Base-by-base conservation (phyloP, 2,113 vertebrate genomes). In the Caracal caracal region DNA sequence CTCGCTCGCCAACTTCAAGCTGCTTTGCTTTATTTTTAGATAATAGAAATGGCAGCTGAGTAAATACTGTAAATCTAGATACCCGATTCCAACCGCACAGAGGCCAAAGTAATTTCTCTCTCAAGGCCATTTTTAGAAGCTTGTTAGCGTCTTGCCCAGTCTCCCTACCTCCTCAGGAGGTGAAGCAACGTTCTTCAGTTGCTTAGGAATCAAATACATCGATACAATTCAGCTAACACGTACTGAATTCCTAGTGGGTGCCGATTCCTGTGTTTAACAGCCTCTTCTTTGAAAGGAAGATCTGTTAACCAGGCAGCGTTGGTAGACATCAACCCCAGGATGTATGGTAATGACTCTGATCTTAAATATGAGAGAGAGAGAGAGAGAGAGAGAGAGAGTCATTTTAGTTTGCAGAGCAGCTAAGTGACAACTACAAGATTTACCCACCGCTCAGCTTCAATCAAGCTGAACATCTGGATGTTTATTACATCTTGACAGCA, bases 21-120 rank as follows among this genome's bases (percentile, higher is more conserved):
- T 95, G 87, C 68, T 94, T 70, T 28, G 33, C 24, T 88, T 70
- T 97, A 94, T 95, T 95, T 95, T 98, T 65, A 97, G 75, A 85
- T 40, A 92, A 84, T 20, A 84, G 90, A 88, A 97, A 97, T 40
- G 96, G 88, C 90, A 79, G 90, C 0, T 71, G 71, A 78, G 70
- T 95, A 97, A 97, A 95, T 95, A 86, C 26, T 84, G 47, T 68
- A 84, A 90, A 73, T 92, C 88, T 0, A 95, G 71, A 78, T 16
- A 33, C 49, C 66, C 0, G 0, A 96, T 78, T 95, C 63, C 59
- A 92, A 37, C 37, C 80, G 66, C 93, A 78, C 92, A 86, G 97
- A 96, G 80, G 87, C 61, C 95, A 89, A 88, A 95, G 76, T 56
- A 28, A 93, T 92, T 86, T 96, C 68, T 89, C 88, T 87, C 91